Percentiles rank a stretch among this genome's conserved stretches.
These are phyloP conservation scores for Lycodopsis pacificus DNA, from an alignment of 2,797 vertebrate genomes.

Conservation along the genomic window DNA sequence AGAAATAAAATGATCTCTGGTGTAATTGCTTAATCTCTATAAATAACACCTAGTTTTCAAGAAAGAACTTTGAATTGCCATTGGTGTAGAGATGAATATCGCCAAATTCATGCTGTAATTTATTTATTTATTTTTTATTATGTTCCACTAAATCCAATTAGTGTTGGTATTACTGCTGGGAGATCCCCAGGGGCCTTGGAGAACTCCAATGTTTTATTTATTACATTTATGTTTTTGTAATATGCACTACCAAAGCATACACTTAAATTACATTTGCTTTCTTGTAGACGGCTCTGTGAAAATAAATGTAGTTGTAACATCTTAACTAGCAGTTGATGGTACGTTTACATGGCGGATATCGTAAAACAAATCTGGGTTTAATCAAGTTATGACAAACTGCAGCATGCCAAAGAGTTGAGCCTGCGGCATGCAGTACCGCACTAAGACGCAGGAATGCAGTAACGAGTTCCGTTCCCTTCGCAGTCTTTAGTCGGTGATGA, in stretches of 20 bases:
- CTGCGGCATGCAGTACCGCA: neutral
- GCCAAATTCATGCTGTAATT: neutral
- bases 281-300: too few relatives aligned
- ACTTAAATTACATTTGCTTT: neutral
- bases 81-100: too few relatives aligned
- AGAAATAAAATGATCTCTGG: neutral
- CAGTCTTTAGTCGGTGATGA: neutral
- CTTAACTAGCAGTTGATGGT: neutral
- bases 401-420: neutral
- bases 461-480: accelerated
- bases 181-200: neutral
- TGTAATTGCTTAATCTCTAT: neutral
- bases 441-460: constrained; percentile 15
- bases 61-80: neutral
- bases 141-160: neutral
- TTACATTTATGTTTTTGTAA: neutral
- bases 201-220: neutral
- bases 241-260: neutral
- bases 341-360: neutral
- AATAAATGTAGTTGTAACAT: neutral
- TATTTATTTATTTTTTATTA: neutral
- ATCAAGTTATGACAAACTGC: neutral
- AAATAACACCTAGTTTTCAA: neutral
- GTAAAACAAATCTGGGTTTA: neutral
- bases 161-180: neutral